A percentile compares a stretch with the other conserved stretches of the same genome.
Evolutionary conservation across 2,797 vertebrate genomes (phyloP).

Genomic region (Alcedo quadribrachys): DNA sequence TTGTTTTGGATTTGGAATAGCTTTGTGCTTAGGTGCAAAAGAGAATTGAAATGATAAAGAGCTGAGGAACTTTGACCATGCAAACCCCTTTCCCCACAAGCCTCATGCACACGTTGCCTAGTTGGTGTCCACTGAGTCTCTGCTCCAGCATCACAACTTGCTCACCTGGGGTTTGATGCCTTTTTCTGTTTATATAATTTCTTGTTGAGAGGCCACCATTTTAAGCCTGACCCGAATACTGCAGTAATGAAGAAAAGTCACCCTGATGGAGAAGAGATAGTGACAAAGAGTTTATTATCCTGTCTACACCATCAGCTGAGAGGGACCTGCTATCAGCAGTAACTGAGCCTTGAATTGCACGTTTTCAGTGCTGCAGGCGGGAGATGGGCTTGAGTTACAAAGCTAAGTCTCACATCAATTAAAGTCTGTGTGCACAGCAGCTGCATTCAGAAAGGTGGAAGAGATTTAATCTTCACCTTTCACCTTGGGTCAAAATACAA

Average conservation of each 20-base stretch:
- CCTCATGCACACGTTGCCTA: fast-evolving
- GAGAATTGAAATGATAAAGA: neutral
- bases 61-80: neutral
- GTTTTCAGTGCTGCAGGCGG: conserved; percentile 72
- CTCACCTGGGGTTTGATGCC: neutral
- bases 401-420: conserved; percentile 76
- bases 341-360: conserved; percentile 78
- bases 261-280: conserved; percentile 53
- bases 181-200: neutral
- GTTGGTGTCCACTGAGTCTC: neutral
- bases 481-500: conserved; percentile 79
- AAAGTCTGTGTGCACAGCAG: conserved; percentile 78
- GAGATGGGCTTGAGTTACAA: conserved; percentile 78
- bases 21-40: neutral
- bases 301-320: conserved; percentile 70
- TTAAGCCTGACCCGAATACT: conserved; percentile 30
- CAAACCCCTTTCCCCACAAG: neutral
- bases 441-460: conserved; percentile 79
- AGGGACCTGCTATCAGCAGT: conserved; percentile 76
- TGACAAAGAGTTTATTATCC: conserved; percentile 81
- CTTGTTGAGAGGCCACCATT: conserved; percentile 21
- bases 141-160: neutral
- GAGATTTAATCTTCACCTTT: conserved; percentile 81
- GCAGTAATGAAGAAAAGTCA: conserved; percentile 56
- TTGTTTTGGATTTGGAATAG: neutral